A percentile compares a stretch with the other conserved stretches of the same genome.
Evolutionary conservation across 92 coral and sea anemone species (phyloP).

Genomic region (Siderastrea radians): DNA sequence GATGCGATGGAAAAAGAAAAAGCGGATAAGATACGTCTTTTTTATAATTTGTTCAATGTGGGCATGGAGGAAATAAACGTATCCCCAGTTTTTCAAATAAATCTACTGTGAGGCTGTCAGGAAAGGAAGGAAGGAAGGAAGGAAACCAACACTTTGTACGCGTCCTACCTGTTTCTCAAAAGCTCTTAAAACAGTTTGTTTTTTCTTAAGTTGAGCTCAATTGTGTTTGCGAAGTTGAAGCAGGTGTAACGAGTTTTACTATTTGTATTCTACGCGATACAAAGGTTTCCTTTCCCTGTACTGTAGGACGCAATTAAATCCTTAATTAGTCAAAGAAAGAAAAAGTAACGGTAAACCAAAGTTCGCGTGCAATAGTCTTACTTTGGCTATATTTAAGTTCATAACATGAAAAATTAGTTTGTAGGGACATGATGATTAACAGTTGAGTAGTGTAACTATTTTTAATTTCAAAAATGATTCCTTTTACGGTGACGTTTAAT

Average conservation of each 20-base stretch:
- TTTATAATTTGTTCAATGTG: neutral
- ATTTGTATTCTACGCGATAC: slow-evolving; percentile 3
- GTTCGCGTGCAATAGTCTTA: neutral
- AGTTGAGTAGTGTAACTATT: neutral
- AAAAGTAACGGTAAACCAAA: neutral
- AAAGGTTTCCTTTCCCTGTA: neutral
- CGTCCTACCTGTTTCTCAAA: slow-evolving; percentile 21
- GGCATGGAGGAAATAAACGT: neutral
- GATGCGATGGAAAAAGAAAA: slow-evolving; percentile 1
- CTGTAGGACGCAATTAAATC: slow-evolving; percentile 11
- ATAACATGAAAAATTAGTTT: neutral
- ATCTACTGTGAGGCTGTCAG: neutral
- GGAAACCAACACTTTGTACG: neutral
- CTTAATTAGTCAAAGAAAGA: slow-evolving; percentile 5
- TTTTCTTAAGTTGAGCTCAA: slow-evolving; percentile 17
- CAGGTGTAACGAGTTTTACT: slow-evolving; percentile 23
- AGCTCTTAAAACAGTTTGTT: slow-evolving; percentile 16
- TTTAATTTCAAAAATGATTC: neutral
- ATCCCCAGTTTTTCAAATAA: slow-evolving; percentile 7
- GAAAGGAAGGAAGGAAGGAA: slow-evolving; percentile 50
- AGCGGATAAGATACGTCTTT: neutral
- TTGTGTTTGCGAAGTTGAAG: slow-evolving; percentile 4
- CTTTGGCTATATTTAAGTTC: neutral
- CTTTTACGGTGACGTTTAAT: neutral
- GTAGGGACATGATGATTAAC: neutral